These are phyloP conservation scores for Hippocampus comes DNA, from an alignment of 2,113 vertebrate species.

Conservation along the genomic window DNA sequence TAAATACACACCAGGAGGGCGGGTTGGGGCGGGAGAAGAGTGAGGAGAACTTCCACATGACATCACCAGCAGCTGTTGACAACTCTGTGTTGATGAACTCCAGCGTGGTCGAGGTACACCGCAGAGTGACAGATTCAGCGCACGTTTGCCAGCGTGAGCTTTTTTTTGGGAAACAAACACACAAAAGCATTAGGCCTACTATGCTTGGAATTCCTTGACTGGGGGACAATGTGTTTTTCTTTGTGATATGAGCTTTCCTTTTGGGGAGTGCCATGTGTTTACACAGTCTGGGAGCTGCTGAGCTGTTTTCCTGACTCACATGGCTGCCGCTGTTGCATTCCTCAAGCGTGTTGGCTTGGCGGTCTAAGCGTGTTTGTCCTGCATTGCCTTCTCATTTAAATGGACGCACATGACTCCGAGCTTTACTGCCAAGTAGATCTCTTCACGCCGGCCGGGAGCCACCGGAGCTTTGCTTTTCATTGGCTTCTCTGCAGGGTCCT, in stretches of 20 bases:
- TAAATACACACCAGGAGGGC: slow-evolving; percentile 53
- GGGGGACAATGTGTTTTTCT: not conserved
- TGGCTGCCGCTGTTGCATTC: slow-evolving; percentile 50
- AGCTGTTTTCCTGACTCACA: slow-evolving; percentile 47
- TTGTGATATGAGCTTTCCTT: not conserved
- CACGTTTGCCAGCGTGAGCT: not conserved
- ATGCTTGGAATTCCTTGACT: not conserved
- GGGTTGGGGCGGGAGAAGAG: slow-evolving; percentile 45
- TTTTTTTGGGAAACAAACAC: not conserved
- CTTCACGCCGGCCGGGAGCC: slow-evolving; percentile 40
- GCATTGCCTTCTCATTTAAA: slow-evolving; percentile 59
- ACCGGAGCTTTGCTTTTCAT: slow-evolving; percentile 46
- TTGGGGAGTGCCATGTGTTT: slow-evolving; percentile 23
- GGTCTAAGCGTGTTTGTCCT: slow-evolving; percentile 19
- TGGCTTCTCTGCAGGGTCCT: slow-evolving; percentile 36
- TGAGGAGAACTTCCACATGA: slow-evolving; percentile 64
- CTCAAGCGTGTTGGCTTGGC: slow-evolving; percentile 64
- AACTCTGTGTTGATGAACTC: slow-evolving; percentile 63
- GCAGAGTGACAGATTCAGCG: not conserved
- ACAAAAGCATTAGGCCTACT: not conserved
- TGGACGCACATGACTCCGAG: slow-evolving; percentile 60
- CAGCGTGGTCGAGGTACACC: slow-evolving; percentile 15
- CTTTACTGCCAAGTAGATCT: slow-evolving; percentile 50
- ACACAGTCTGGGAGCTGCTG: slow-evolving; percentile 36
- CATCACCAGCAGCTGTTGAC: slow-evolving; percentile 71